Evolutionary conservation across 2,888 invertebrate species (phyloP).

Genomic region (Eledona agricola): DNA sequence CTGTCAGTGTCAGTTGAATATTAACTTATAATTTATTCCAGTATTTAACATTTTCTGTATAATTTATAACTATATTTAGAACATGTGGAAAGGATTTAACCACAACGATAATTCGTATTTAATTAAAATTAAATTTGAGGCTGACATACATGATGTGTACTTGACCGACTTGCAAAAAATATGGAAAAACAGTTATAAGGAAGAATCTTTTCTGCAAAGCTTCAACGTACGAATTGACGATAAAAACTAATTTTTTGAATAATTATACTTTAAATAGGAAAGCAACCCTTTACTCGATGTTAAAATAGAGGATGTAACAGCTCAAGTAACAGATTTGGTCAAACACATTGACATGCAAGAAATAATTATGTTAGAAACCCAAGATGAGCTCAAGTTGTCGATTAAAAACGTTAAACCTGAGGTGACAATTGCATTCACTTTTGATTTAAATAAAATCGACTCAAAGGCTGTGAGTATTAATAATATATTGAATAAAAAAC

Average conservation of each 20-base stretch:
- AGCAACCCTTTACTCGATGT: constrained; percentile 53
- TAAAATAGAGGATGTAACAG: constrained; percentile 42
- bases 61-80: no score
- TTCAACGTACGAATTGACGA: constrained; percentile 2
- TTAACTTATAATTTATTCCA: no score
- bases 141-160: constrained; percentile 43
- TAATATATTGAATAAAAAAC: neutral
- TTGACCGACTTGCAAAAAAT: constrained; percentile 52
- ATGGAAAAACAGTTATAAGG: constrained; percentile 55
- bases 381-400: constrained; percentile 35
- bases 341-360: constrained; percentile 33
- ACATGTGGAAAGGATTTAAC: constrained; percentile 54
- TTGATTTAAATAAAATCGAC: constrained; percentile 33
- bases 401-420: constrained; percentile 39
- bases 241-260: constrained; percentile 36
- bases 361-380: constrained; percentile 34
- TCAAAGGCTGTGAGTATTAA: constrained; percentile 34
- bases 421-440: constrained; percentile 29
- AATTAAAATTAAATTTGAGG: constrained; percentile 43
- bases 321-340: constrained; percentile 35
- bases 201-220: constrained; percentile 20
- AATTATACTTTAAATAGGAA: no score
- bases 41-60: no score
- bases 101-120: constrained; percentile 45
- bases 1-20: no score